Percentiles rank a stretch among this genome's conserved stretches.
phyloP scores from a whole-genome alignment of 2,113 vertebrate species.

The Sigmodon hispidus region DNA sequence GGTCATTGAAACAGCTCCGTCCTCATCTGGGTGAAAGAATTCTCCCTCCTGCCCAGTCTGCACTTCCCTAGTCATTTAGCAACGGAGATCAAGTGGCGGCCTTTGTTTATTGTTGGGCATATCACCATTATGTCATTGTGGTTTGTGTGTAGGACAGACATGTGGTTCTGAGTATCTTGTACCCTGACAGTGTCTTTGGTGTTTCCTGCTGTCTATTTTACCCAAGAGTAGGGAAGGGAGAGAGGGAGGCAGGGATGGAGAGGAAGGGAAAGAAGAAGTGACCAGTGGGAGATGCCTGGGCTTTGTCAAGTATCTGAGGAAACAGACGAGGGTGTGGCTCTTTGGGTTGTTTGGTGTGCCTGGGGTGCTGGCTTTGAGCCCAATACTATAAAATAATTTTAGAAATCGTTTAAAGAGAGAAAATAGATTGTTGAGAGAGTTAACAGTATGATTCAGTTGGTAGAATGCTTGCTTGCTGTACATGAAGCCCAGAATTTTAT shows the following conservation, averaged over 20 bases:
- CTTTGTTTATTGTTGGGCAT: not conserved
- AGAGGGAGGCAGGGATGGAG: too few species aligned
- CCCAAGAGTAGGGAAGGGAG: not conserved
- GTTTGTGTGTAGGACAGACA: not conserved
- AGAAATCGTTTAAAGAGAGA: not conserved
- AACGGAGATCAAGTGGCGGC: not conserved
- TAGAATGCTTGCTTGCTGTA: not conserved
- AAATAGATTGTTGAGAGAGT: not conserved
- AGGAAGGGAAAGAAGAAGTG: not conserved
- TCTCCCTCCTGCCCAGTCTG: not conserved
- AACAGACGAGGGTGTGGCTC: too few species aligned
- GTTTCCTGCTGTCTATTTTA: not conserved
- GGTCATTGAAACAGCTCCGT: too few species aligned
- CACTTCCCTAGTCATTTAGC: not conserved
- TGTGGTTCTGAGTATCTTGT: not conserved
- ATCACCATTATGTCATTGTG: not conserved
- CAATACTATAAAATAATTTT: not conserved
- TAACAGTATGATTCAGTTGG: not conserved
- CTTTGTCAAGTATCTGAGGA: not conserved
- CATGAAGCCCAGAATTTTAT: not conserved
- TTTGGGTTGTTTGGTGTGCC: too few species aligned
- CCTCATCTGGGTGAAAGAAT: not conserved
- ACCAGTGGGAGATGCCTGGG: too few species aligned
- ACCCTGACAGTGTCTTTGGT: not conserved
- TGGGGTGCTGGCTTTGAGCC: not conserved